Conservation (phyloP, 2,113 vertebrate genomes). For the Notarius lentiginosus region DNA sequence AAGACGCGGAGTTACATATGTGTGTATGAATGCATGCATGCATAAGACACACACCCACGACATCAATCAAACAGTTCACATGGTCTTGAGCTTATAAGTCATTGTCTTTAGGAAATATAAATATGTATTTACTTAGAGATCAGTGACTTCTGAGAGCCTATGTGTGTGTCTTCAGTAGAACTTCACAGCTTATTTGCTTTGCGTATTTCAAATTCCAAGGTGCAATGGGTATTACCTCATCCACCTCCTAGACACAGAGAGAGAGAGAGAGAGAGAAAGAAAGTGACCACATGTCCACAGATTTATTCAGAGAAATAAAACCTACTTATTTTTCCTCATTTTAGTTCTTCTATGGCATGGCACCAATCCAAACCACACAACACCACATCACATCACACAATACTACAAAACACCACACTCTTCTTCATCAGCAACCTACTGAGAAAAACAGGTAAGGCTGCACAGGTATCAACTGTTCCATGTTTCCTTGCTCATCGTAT, state of each 20-base stretch:
- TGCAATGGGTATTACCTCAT: not conserved
- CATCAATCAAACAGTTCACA: not conserved
- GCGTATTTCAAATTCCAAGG: slow-evolving; percentile 1
- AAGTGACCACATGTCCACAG: not conserved
- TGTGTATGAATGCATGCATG: not conserved
- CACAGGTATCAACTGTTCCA: too few relatives aligned
- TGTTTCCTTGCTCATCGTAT: too few relatives aligned
- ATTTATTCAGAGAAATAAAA: not conserved
- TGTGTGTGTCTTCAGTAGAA: slow-evolving; percentile 16
- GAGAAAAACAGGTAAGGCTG: too few relatives aligned
- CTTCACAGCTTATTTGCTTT: slow-evolving; percentile 19
- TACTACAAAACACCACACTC: not conserved
- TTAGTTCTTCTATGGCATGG: too few relatives aligned
- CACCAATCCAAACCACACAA: not conserved
- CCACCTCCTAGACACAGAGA: slow-evolving; percentile 1
- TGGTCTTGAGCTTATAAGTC: not conserved
- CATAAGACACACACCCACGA: not conserved
- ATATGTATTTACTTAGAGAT: not conserved
- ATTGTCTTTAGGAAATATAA: not conserved
- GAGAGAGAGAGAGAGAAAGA: not conserved
- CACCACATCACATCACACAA: not conserved
- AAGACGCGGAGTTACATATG: not conserved
- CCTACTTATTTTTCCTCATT: not conserved
- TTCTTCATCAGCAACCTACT: not conserved
- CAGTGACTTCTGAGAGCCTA: not conserved